Evolutionary conservation across 2,113 vertebrate species (phyloP).

Genomic region (Cervus canadensis): DNA sequence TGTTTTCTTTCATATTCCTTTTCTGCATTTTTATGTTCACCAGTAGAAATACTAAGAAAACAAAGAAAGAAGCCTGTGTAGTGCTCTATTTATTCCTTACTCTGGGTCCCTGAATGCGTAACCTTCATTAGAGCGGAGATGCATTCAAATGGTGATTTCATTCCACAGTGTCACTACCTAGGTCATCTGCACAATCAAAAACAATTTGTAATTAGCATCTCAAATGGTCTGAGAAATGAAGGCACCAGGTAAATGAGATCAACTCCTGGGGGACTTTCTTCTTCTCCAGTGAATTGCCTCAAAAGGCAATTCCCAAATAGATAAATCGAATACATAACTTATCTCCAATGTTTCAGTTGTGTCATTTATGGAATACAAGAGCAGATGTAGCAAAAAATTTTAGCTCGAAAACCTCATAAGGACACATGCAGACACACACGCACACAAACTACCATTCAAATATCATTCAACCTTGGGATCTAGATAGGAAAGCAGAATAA

Average conservation of each 20-base stretch:
- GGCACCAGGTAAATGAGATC: conserved; percentile 43
- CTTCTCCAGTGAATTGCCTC: background rate
- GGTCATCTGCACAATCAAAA: conserved; percentile 53
- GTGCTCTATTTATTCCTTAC: conserved; percentile 39
- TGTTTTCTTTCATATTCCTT: background rate
- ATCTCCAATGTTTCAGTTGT: background rate
- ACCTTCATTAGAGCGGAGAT: conserved; percentile 47
- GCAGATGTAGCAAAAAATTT: background rate
- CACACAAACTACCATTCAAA: background rate
- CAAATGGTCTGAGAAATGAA: conserved; percentile 70
- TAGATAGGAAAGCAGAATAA: background rate
- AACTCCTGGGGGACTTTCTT: background rate
- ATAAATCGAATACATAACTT: background rate
- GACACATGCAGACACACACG: background rate
- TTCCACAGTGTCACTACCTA: conserved; percentile 35
- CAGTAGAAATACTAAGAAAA: background rate
- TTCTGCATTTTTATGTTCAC: background rate
- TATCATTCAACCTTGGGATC: background rate
- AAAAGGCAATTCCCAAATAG: background rate
- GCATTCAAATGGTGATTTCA: conserved; percentile 39
- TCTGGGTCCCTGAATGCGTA: background rate
- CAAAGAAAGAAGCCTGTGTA: background rate
- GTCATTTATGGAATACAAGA: background rate
- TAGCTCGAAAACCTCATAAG: background rate
- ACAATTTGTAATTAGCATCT: conserved; percentile 64